Conservation (phyloP, 2,113 vertebrate genomes). For the Rutilus rutilus region DNA sequence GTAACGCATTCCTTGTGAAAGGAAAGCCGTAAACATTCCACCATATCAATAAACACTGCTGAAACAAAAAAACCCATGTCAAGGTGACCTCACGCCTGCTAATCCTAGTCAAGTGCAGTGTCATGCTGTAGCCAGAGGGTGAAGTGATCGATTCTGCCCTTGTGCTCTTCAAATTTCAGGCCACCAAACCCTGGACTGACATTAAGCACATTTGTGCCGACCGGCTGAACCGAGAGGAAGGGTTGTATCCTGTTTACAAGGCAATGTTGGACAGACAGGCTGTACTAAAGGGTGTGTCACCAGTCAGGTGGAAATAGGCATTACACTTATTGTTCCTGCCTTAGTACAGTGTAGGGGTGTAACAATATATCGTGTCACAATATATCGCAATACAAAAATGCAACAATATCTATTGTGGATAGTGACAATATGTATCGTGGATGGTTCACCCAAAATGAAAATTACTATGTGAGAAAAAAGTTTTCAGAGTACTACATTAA, state of each 20-base stretch:
- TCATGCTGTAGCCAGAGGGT: conserved; percentile 4
- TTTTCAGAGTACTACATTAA: no score
- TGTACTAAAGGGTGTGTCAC: conserved; percentile 50
- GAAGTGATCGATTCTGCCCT: conserved; percentile 30
- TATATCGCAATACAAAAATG: no score
- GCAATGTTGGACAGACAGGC: conserved; percentile 33
- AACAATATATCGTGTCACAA: no score
- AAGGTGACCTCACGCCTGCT: conserved; percentile 34
- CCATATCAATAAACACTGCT: conserved; percentile 21
- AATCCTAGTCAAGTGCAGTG: conserved; percentile 24
- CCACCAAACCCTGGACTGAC: neutral
- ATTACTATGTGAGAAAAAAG: no score
- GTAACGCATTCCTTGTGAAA: neutral
- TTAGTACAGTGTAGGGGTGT: neutral
- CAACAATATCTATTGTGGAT: no score
- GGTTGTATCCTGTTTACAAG: conserved; percentile 63
- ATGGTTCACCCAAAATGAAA: no score
- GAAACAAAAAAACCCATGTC: conserved; percentile 25
- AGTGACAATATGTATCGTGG: no score
- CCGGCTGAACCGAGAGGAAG: conserved; percentile 52
- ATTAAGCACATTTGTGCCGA: conserved; percentile 28
- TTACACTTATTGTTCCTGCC: conserved; percentile 48
- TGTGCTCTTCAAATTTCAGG: neutral
- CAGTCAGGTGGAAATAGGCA: conserved; percentile 39
- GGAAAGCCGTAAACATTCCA: neutral